Conservation (phyloP, 2,888 invertebrate genomes). For the Anodontia alba region DNA sequence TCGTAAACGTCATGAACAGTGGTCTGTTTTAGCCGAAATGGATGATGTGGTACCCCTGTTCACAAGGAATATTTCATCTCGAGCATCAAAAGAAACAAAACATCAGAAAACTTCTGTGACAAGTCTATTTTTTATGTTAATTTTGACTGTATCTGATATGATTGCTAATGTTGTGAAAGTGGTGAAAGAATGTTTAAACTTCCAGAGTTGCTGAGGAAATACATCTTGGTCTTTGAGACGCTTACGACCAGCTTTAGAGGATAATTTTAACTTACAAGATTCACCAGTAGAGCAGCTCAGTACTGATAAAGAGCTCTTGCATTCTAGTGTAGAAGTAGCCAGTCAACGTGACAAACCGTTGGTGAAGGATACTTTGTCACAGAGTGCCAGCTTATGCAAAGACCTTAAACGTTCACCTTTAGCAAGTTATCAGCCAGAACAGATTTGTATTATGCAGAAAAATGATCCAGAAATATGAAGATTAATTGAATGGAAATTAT, state of each 20-base stretch:
- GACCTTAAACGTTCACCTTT: no score
- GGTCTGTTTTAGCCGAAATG: not conserved
- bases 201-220: no score
- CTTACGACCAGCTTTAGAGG: no score
- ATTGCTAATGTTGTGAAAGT: not conserved
- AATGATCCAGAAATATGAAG: not conserved
- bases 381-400: no score
- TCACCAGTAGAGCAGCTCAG: no score
- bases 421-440: not conserved
- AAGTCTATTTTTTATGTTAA: not conserved
- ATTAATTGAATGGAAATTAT: not conserved
- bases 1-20: slow-evolving; percentile 24
- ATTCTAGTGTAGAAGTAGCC: not conserved
- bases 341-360: not conserved
- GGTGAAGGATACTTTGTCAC: not conserved
- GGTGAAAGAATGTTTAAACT: no score
- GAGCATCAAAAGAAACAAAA: not conserved
- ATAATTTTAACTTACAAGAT: no score
- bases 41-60: not conserved
- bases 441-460: not conserved
- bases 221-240: no score
- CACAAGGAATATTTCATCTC: not conserved
- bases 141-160: not conserved
- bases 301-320: not conserved
- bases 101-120: not conserved